Evolutionary conservation across 2,888 invertebrate genomes (phyloP), one percentile per base, ranked within the genome.

Genomic region (Limenitis camilla): DNA sequence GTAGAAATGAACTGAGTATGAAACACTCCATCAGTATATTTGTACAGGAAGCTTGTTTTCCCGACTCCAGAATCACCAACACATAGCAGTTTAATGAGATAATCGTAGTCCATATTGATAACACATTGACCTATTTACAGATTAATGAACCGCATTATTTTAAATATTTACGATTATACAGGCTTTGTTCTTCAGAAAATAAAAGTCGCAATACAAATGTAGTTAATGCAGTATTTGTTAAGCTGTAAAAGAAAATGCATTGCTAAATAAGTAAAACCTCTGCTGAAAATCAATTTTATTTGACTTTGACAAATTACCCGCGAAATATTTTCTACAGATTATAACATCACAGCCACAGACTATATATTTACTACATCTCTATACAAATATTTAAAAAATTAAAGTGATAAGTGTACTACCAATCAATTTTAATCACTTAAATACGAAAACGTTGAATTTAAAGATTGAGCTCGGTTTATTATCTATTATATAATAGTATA

Each of bases 41-140:
- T 97, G 78, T 95, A 96, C 11, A 99, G 89, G 70, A 98, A 96
- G 72, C 97, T 97, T 0, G 98, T 98, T 88, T 98, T 98, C 9
- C 98, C 98, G 48, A 98, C 98, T 32, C 97, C 97, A 1, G 97
- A 97, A 82, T 98, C 97, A n/a, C 98, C 98, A 54, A 98, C 91
- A 54, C 97, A 95, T 56, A 98, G 89, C 75, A 98, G 94, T 82
- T 97, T 97, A 70, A 97, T 93, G 56, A 96, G 90, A 84, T 96
- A 97, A 83, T 97, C 96, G 88, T 96, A 96, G 76, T 96, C 96
- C 92, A 92, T 92, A 61, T 61, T 79, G 64, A 49, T 59, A 19
- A 19, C 19, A 19, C 19, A 19, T 19, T 19, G 19, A 19, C 19
- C 19, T 19, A 19, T 19, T 19, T 28, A 49, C 6, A 30, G 29